Percentiles rank a stretch among this genome's conserved stretches.
Conservation (phyloP, 2,888 invertebrate species). For the Selenia dentaria region DNA sequence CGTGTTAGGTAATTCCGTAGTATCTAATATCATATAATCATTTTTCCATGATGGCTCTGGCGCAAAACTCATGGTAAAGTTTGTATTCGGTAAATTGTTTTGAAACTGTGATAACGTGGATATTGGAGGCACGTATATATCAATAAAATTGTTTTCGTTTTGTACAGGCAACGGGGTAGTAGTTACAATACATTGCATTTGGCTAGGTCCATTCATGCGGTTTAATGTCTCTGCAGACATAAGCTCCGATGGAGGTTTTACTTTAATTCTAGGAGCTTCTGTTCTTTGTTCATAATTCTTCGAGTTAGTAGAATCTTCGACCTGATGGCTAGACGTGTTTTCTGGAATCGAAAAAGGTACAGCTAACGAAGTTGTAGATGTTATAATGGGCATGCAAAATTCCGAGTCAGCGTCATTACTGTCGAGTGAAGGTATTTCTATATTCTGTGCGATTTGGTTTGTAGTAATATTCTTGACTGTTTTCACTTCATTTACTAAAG, state of each 20-base stretch:
- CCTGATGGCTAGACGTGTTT: not conserved
- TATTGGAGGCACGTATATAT: not conserved
- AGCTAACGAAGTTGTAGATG: slow-evolving; percentile 61
- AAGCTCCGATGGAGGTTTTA: slow-evolving; percentile 67
- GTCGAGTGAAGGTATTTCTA: slow-evolving; percentile 23
- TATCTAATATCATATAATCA: slow-evolving; percentile 53
- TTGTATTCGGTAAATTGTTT: not conserved
- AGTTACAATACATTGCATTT: slow-evolving; percentile 1
- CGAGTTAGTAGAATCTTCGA: not conserved
- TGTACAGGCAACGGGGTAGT: slow-evolving; percentile 1
- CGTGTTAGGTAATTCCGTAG: slow-evolving; percentile 62
- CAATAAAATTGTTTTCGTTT: not conserved
- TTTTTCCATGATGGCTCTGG: not conserved
- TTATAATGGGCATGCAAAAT: slow-evolving; percentile 59
- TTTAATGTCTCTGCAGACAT: slow-evolving; percentile 55
- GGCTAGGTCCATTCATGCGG: slow-evolving; percentile 26
- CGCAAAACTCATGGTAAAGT: not conserved
- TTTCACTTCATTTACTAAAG: slow-evolving; percentile 17
- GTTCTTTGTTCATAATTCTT: slow-evolving; percentile 18
- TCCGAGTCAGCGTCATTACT: slow-evolving; percentile 7
- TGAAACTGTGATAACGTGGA: slow-evolving; percentile 1
- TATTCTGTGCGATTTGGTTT: slow-evolving; percentile 1
- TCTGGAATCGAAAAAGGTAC: slow-evolving; percentile 7
- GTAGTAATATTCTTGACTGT: not conserved
- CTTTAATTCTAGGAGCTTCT: slow-evolving; percentile 63